A percentile compares a stretch with the other conserved stretches of the same genome.
Conservation (phyloP, 2,888 invertebrate species). For the Pyrrhosoma nymphula region DNA sequence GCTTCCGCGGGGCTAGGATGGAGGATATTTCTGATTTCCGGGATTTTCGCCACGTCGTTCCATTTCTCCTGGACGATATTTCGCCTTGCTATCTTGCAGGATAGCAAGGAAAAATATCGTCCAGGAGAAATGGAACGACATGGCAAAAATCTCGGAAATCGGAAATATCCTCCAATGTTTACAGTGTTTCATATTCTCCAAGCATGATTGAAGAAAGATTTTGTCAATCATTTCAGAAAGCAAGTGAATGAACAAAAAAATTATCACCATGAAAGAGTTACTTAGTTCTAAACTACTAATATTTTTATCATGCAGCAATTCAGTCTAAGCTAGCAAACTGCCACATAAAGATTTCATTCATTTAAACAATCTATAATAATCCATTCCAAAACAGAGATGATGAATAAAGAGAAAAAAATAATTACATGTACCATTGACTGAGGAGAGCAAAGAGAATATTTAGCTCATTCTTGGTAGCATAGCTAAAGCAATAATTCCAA, state of each 20-base stretch:
- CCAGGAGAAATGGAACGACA: too few species aligned
- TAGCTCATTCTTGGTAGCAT: background rate
- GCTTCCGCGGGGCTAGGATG: too few species aligned
- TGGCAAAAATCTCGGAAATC: too few species aligned
- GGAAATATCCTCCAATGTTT: too few species aligned
- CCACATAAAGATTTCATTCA: background rate
- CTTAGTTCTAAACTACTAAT: background rate
- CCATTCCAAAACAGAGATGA: background rate
- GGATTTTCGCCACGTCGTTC: too few species aligned
- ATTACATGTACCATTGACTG: background rate
- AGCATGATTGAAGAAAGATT: background rate
- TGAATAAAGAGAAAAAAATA: background rate
- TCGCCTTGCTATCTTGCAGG: too few species aligned
- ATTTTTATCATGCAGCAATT: conserved; percentile 29
- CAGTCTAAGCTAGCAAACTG: conserved; percentile 13
- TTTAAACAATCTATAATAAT: background rate
- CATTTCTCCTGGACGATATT: too few species aligned
- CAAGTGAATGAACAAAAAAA: background rate
- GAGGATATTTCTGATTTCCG: too few species aligned
- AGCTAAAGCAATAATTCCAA: background rate
- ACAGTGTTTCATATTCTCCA: background rate
- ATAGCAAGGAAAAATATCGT: too few species aligned
- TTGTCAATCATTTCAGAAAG: background rate
- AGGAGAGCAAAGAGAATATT: background rate
- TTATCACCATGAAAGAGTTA: background rate